Evolutionary conservation across 2,888 invertebrate genomes (phyloP), one percentile per base, ranked within the genome.

Genomic region (Hirtodrosophila trivittata): DNA sequence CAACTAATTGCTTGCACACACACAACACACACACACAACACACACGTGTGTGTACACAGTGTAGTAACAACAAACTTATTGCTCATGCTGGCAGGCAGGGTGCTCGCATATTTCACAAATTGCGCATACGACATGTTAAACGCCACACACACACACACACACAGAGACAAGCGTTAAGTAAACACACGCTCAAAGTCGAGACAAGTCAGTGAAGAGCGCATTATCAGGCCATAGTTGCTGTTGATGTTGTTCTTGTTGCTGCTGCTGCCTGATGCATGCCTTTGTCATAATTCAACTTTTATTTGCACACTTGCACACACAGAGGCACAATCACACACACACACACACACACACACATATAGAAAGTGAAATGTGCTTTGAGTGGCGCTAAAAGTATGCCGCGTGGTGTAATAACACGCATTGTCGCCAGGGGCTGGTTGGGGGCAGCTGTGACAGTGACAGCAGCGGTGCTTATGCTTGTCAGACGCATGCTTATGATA

Each of bases 361-460:
- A 46, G 64, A 62, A 57, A 67, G 71, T 57, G 66, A 77, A 76
- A 81, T 67, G 66, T 67, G 63, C 67, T 59, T 65, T 66, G 77
- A 82, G 77, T 84, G 78, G 78, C 82, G 75, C 71, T 84, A 74
- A 77, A 75, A 84, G 82, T 84, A 82, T 84, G 82, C 82, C 76
- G 75, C 73, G 63, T 60, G 72, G 70, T 84, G 85, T 82, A 82
- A 82, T 84, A 77, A 77, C 82, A 69, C 65, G 74, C 76, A 68
- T 75, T 68, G 75, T 42, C 71, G 59, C 64, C 62, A 45, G 62
- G 51, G 35, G 58, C 43, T 18, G 25, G 18, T 12, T 46, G 9
- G 33, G 16, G 39, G 47, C 58, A 52, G 56, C 72, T 59, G 66
- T 75, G 77, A 69, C 83, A 77, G 69, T 85, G 82, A 85, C 83